Base-by-base conservation (phyloP, 2,888 invertebrate genomes). In the Tenodera sinensis region DNA sequence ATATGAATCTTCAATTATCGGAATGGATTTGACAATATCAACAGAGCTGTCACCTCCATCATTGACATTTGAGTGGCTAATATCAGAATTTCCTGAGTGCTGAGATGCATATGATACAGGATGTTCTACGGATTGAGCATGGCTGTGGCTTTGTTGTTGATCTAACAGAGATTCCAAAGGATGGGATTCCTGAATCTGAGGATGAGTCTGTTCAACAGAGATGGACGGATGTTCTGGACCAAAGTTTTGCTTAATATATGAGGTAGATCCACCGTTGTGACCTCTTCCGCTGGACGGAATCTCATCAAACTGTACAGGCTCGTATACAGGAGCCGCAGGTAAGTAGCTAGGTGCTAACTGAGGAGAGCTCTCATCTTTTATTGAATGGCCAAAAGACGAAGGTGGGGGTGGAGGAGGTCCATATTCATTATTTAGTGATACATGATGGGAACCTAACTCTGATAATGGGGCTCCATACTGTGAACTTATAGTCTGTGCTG, bases 391-490 rank as follows among this genome's bases (percentile, higher is more conserved):
- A 82, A 25, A 87, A n/a, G 47, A n/a, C 34, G 83, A 14, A 2
- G 88, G 54, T 28, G 88, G 71, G 8, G 54, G 84, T 28, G 84
- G 88, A 88, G 91, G 90, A 87, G 92, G 92, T 20, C 91, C 90
- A 90, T 92, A 92, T 8, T 92, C 91, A 86, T 92, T 92, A 28
- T 14, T 30, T 84, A 34, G 28, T 30, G 28, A 20, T 12, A 1
- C 0, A 20, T 28, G 34, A 20, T 28, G 84, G 4, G 84, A 34
- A 28, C 28, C 28, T 6, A 83, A 7, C 9, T 71, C 20, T 3
- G 6, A 4, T 4, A 25, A 71, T 25, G 54, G 54, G 54, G 54
- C 25, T 20, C 54, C 54, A 25, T 71, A 71, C 20, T 71, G 54
- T 71, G 54, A 20, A 6, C 15, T 14, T 7, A 30, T 9, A 1